Evolutionary conservation across 2,113 vertebrate species (phyloP).

Genomic region (Strigops habroptila): DNA sequence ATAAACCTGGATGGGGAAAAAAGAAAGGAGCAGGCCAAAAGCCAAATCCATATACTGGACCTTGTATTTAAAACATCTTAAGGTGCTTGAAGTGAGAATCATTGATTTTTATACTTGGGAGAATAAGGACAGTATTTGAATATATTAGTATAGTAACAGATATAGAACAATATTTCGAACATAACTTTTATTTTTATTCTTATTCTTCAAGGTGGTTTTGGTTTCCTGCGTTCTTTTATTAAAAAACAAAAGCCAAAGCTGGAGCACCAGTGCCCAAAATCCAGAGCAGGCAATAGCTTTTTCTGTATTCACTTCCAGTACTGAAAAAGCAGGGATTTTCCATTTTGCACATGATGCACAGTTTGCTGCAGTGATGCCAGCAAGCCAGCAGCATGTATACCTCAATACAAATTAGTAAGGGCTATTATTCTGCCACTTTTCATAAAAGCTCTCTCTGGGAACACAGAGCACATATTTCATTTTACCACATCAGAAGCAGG

Average conservation of each 20-base stretch:
- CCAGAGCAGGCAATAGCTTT: background rate
- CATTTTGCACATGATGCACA: background rate
- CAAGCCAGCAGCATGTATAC: background rate
- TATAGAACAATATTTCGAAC: background rate
- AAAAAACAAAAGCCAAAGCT: background rate
- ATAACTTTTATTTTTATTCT: background rate
- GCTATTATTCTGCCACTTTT: background rate
- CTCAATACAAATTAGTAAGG: conserved; percentile 5
- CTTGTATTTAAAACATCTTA: background rate
- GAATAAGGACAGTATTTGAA: background rate
- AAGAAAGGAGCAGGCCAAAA: background rate
- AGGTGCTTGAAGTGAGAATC: background rate
- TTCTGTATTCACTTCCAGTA: background rate
- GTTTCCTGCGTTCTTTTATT: background rate
- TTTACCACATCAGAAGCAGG: background rate
- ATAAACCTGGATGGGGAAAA: background rate
- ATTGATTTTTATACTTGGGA: background rate
- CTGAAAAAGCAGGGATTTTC: background rate
- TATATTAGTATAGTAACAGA: background rate
- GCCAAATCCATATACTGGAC: background rate
- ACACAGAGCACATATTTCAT: background rate
- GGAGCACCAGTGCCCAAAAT: background rate
- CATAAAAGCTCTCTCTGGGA: background rate
- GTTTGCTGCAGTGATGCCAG: background rate
- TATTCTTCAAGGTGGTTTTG: background rate